Base-by-base conservation (phyloP, 2,113 vertebrate species). In the Myotis lucifugus region DNA sequence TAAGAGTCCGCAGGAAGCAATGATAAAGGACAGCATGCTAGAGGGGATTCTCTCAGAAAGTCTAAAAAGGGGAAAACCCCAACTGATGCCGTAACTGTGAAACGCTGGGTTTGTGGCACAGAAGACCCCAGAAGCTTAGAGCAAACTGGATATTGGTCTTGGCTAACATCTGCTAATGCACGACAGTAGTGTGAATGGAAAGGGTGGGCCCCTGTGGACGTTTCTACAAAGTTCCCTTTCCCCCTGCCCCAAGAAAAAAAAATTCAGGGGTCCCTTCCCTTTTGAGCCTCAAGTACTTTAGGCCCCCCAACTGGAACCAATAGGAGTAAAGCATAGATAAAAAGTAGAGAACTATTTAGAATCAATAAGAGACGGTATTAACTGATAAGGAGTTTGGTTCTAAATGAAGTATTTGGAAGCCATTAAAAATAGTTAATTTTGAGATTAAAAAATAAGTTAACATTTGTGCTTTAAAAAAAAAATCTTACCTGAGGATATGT, bases 1-100 rank as follows among this genome's bases (percentile, higher is more conserved):
- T 50, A 21, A 85, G 54, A 69, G 14, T 70, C 85, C 76, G 25
- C 73, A 78, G 67, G 90, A 95, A 95, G 77, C 85, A 67, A 40
- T 48, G 73, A 72, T 54, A 77, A 73, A 96, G n/a, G 48, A 86
- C 21, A 1, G 32, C 67, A 2, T 11, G 74, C 59, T 64, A 14
- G 46, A 77, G 64, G 12, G 61, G 69, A 52, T 10, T 91, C 34
- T 12, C 12, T 37, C 56, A n/a, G 46, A 64, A 29, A 87, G 52
- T 50, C 15, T 34, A 59, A 32, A 91, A 74, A 91, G 66, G 32
- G 56, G 79, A 90, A 89, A 96, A 52, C 23, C 32, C 61, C 56
- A 4, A 0, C 12, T 40, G 1, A 61, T 27, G 59, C 56, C 23
- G 3, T 40, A 13, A 15, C 34, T 52, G 82, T n/a, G 52, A 76